Conservation (phyloP, 2,113 vertebrate species). For the Reinhardtius hippoglossoides region DNA sequence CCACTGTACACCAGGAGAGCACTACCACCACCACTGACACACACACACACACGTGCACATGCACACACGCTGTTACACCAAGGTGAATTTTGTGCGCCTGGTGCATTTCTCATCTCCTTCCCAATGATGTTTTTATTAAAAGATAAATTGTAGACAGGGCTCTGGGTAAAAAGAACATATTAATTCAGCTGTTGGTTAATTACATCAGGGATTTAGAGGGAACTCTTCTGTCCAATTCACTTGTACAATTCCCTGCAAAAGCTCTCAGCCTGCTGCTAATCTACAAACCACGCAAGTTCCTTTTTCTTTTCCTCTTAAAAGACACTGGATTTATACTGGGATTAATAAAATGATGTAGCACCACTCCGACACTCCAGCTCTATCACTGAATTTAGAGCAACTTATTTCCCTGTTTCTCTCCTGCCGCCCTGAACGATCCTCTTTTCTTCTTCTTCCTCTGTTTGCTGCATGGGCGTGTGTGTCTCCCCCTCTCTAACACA, state of each 20-base stretch:
- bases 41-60: not conserved
- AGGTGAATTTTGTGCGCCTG: slow-evolving; percentile 45
- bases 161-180: slow-evolving; percentile 55
- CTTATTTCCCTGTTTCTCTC: slow-evolving; percentile 32
- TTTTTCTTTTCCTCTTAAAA: slow-evolving; percentile 27
- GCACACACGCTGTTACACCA: slow-evolving; percentile 15
- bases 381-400: slow-evolving; percentile 48
- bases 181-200: slow-evolving; percentile 74
- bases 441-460: not conserved
- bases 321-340: slow-evolving; percentile 53
- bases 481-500: not conserved
- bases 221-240: slow-evolving; percentile 68
- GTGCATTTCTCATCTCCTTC: slow-evolving; percentile 62
- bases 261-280: slow-evolving; percentile 50
- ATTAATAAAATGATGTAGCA: slow-evolving; percentile 57
- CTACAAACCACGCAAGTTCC: slow-evolving; percentile 57
- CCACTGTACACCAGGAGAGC: slow-evolving; percentile 24
- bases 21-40: slow-evolving; percentile 1
- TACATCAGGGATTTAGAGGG: slow-evolving; percentile 68
- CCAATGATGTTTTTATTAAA: slow-evolving; percentile 64
- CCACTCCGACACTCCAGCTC: slow-evolving; percentile 42
- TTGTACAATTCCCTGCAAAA: slow-evolving; percentile 49
- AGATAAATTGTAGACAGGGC: slow-evolving; percentile 61
- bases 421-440: slow-evolving; percentile 4
- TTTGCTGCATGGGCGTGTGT: not conserved